A percentile compares a stretch with the other conserved stretches of the same genome.
Evolutionary conservation across 2,888 invertebrate species (phyloP).

Genomic region (Alloplasta piceator): DNA sequence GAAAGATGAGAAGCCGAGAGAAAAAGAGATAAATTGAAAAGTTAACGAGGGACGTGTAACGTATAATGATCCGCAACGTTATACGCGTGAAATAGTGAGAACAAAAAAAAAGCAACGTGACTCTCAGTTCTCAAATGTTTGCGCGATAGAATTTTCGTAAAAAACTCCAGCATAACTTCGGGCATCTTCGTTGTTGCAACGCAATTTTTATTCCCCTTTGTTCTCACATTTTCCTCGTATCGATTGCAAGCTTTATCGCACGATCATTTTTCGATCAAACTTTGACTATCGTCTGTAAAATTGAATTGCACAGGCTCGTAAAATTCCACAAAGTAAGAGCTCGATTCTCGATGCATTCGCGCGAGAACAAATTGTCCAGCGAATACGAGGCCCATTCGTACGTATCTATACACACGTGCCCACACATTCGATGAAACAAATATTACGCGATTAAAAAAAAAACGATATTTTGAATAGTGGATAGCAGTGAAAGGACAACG

Average conservation of each 20-base stretch:
- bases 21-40: constrained; percentile 27
- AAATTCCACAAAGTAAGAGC: constrained; percentile 27
- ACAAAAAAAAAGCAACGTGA: constrained; percentile 5
- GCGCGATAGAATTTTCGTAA: constrained; percentile 21
- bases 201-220: background rate
- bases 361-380: constrained; percentile 36
- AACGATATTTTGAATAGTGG: constrained; percentile 13
- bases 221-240: background rate
- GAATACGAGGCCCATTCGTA: constrained; percentile 40
- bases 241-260: background rate
- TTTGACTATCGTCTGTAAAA: constrained; percentile 4
- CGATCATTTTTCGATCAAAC: constrained; percentile 2
- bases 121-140: constrained; percentile 2
- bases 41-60: constrained; percentile 43
- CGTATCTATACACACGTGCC: background rate
- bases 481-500: constrained; percentile 10
- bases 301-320: constrained; percentile 29
- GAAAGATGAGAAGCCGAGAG: background rate
- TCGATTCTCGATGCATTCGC: constrained; percentile 6
- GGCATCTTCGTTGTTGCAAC: background rate
- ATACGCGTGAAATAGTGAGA: constrained; percentile 4
- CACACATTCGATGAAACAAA: background rate
- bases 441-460: constrained; percentile 20
- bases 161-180: constrained; percentile 13
- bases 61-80: constrained; percentile 19